Conservation (phyloP, 1,140 invertebrate species). For the Capitella teleta region DNA sequence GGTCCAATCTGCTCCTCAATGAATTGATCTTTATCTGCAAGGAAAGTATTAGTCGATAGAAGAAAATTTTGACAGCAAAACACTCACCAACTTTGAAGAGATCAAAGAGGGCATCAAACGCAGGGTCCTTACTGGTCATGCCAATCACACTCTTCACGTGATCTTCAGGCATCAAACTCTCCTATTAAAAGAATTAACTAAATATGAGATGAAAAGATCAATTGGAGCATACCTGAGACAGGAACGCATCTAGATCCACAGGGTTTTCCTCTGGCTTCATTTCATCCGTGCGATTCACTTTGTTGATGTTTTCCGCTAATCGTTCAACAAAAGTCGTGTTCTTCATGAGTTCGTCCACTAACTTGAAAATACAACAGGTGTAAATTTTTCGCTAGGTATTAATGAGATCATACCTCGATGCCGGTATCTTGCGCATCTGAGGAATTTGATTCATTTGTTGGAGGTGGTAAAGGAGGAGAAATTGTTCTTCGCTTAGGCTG, state of each 20-base stretch:
- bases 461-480: background rate
- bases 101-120: slow-evolving; percentile 1
- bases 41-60: too few species aligned
- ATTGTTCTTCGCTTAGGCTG: background rate
- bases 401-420: background rate
- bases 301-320: background rate
- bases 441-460: background rate
- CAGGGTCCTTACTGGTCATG: slow-evolving; percentile 1
- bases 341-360: slow-evolving; percentile 1
- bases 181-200: background rate
- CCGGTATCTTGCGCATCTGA: too few species aligned
- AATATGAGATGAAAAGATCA: too few species aligned
- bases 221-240: too few species aligned
- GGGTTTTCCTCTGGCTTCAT: background rate
- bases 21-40: too few species aligned
- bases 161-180: background rate
- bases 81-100: slow-evolving; percentile 1
- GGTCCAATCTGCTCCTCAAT: too few species aligned
- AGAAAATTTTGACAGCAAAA: too few species aligned
- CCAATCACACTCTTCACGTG: background rate
- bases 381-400: too few species aligned
- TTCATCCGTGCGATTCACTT: background rate
- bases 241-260: too few species aligned
- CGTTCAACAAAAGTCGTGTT: background rate
- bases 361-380: too few species aligned